These are phyloP conservation scores for Crax fasciolata DNA, from an alignment of 2,797 vertebrate genomes.

Conservation along the genomic window DNA sequence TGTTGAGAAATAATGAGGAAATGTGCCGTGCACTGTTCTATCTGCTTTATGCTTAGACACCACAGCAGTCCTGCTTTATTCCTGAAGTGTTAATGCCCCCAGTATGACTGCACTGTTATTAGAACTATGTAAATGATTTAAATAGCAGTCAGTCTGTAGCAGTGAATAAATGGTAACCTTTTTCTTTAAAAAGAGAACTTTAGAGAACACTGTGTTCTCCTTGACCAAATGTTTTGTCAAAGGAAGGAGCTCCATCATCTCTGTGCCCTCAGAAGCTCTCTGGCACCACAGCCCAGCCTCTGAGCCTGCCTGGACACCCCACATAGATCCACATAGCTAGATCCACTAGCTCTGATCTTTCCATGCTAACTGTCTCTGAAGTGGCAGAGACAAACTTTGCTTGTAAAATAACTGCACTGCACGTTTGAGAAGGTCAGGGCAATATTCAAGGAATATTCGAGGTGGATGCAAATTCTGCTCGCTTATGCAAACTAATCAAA, in stretches of 20 bases:
- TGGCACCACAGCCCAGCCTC: background rate
- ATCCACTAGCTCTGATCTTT: background rate
- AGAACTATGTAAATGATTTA: background rate
- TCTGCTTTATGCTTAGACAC: background rate
- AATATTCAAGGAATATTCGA: background rate
- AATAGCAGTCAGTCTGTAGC: background rate
- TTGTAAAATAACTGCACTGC: background rate
- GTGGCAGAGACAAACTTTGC: background rate
- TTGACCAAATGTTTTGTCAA: background rate
- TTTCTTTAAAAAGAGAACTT: background rate
- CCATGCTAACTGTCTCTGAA: background rate
- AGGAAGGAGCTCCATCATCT: background rate
- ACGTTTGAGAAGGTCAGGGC: background rate
- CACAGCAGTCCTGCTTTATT: slow-evolving; percentile 10
- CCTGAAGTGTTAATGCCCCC: slow-evolving; percentile 45
- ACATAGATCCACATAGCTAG: too few relatives aligned
- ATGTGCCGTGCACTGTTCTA: background rate
- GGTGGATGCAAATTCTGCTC: background rate
- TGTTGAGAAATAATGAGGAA: slow-evolving; percentile 30
- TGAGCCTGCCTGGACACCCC: background rate
- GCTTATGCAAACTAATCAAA: background rate
- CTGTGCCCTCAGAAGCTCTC: background rate
- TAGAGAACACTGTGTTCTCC: background rate
- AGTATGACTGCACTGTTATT: slow-evolving; percentile 14
- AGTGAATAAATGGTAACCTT: background rate